Evolutionary conservation across 2,797 vertebrate genomes (phyloP), one percentile per base, ranked within the genome.

Genomic region (Lithobates sylvaticus): DNA sequence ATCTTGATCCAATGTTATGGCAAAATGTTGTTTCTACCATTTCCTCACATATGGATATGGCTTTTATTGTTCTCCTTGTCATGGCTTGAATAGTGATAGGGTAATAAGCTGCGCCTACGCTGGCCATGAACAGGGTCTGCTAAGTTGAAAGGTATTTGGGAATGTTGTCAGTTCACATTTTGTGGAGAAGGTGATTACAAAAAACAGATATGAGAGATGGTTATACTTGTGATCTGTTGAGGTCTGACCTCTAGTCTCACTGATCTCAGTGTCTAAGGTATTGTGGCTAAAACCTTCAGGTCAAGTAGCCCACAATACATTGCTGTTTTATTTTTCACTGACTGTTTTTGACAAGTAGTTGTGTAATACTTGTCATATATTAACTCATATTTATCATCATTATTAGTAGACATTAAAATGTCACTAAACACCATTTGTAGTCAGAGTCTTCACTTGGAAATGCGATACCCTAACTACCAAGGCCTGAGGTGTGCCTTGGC

Each of bases 1-100:
- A 82, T 86, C 85, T 77, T 50, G 72, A 86, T 68, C 84, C 54
- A 72, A 64, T 73, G 69, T 72, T 73, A 73, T 79, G 70, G 44
- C 44, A 69, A 69, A 74, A 65, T 74, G 39, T 80, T 73, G 65
- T 65, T 82, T 86, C 67, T 76, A 42, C 73, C 13, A 61, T 42
- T 78, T 78, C 65, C 83, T 73, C 32, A 76, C 78, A 82, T 86
- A 86, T 81, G 78, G 73, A 81, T 81, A 76, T 61, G 27, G 65
- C 68, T 70, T 78, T 78, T 72, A 58, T 61, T 72, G 68, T 71
- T 70, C 34, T 84, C 26, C 3, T 15, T 27, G 73, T 84, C 74
- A 29, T 61, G 70, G 42, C 42, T 74, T 21, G 23, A 58, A 34
- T 42, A 29, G 65, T 47, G 58, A 82, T 44, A 65, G 21, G n/a